Evolutionary conservation across 1,140 invertebrate species (phyloP).

Genomic region (Drusus annulatus): DNA sequence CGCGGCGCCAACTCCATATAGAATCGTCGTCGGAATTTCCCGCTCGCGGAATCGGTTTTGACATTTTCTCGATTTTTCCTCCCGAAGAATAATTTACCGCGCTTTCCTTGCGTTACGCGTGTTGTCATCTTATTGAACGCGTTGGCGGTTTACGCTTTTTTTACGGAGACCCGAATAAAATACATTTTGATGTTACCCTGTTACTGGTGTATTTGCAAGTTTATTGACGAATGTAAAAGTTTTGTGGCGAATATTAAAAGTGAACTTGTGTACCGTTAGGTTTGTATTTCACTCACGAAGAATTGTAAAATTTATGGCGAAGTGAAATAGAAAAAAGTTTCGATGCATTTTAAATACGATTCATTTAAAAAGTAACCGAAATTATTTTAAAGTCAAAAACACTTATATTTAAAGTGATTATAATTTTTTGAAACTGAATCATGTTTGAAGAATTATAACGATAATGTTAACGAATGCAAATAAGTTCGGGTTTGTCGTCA

Average conservation of each 20-base stretch:
- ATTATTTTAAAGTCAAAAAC: too few species aligned
- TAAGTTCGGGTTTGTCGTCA: too few species aligned
- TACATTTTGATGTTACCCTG: background rate
- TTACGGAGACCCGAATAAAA: background rate
- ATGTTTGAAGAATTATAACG: too few species aligned
- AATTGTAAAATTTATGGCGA: too few species aligned
- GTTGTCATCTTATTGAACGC: background rate
- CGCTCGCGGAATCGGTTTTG: background rate
- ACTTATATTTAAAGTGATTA: too few species aligned
- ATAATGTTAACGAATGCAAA: too few species aligned
- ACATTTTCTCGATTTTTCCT: too few species aligned
- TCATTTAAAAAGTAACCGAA: too few species aligned
- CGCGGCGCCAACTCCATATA: background rate
- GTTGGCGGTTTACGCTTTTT: background rate
- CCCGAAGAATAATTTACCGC: background rate
- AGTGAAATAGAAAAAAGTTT: too few species aligned
- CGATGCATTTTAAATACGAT: too few species aligned
- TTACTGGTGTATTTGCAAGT: background rate
- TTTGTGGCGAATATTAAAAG: background rate
- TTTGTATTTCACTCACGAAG: too few species aligned
- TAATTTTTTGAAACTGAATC: too few species aligned
- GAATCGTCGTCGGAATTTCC: conserved; percentile 4
- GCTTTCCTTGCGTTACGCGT: background rate
- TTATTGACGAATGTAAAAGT: background rate
- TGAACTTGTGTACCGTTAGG: background rate